phyloP scores from a whole-genome alignment of 1,140 invertebrate genomes.

The Potamilus streckersoni region DNA sequence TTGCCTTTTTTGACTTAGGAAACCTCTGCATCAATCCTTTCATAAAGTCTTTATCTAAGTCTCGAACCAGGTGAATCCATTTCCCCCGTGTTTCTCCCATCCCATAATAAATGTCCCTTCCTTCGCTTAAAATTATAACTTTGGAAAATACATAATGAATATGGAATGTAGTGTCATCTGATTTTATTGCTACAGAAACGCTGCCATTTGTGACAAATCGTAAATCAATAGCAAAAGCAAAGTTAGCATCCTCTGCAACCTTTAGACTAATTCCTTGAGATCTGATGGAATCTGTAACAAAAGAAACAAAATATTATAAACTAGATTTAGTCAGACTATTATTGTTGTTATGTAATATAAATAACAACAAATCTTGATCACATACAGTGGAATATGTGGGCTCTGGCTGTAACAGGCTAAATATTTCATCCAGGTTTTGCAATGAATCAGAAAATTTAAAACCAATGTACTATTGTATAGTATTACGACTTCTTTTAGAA shows the following conservation, averaged over 20 bases:
- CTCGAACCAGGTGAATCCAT: slow-evolving; percentile 88
- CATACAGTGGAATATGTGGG: no score
- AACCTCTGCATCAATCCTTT: slow-evolving; percentile 79
- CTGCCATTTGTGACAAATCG: slow-evolving; percentile 81
- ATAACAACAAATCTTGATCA: no score
- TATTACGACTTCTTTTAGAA: no score
- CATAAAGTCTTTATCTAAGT: slow-evolving; percentile 90
- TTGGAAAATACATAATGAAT: slow-evolving; percentile 86
- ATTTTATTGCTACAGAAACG: slow-evolving; percentile 81
- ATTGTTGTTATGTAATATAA: background rate
- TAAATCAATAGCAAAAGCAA: slow-evolving; percentile 81
- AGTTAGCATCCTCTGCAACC: slow-evolving; percentile 73
- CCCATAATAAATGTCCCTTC: slow-evolving; percentile 84
- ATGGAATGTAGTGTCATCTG: slow-evolving; percentile 78
- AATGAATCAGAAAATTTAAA: no score
- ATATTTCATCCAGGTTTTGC: no score
- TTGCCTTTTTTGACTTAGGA: slow-evolving; percentile 47
- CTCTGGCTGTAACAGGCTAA: no score
- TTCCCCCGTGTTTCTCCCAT: slow-evolving; percentile 77
- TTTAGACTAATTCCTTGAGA: slow-evolving; percentile 77
- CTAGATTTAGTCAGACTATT: background rate
- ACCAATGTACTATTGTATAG: no score
- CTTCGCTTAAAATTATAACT: slow-evolving; percentile 78
- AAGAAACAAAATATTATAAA: slow-evolving; percentile 4
- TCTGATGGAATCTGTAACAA: slow-evolving; percentile 71